Conservation (phyloP, 64 coral and sea anemone species). For the Actinia tenebrosa region DNA sequence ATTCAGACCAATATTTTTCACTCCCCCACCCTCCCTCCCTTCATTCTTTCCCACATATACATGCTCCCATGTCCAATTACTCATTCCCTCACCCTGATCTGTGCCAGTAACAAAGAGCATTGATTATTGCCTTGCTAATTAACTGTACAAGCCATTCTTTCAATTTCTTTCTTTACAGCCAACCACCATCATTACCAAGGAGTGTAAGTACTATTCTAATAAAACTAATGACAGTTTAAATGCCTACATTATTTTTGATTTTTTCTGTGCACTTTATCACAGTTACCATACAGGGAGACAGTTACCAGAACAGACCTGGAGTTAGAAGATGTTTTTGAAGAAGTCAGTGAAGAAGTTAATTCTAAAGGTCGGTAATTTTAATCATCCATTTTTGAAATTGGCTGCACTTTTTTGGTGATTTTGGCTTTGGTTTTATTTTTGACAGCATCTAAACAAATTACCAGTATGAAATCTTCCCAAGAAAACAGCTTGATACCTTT, state of each 20-base stretch:
- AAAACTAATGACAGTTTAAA: not conserved
- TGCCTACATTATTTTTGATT: not conserved
- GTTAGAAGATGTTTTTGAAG: constrained; percentile 59
- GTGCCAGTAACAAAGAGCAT: too few species aligned
- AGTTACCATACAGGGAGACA: constrained; percentile 7
- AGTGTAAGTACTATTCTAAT: not conserved
- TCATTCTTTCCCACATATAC: too few species aligned
- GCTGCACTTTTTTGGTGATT: not conserved
- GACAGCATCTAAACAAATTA: not conserved
- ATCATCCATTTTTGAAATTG: not conserved
- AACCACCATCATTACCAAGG: not conserved
- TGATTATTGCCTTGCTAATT: not conserved
- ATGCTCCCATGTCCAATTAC: too few species aligned
- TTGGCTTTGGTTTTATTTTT: not conserved
- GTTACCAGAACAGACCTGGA: constrained; percentile 22
- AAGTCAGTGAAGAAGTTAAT: constrained; percentile 35
- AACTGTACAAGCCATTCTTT: too few species aligned
- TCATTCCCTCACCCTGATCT: too few species aligned
- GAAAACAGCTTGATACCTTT: not conserved
- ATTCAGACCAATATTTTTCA: too few species aligned
- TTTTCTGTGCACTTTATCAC: not conserved
- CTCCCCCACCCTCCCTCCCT: too few species aligned
- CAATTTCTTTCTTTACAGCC: not conserved
- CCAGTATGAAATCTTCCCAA: not conserved
- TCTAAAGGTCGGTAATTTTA: not conserved